Percentiles rank a stretch among this genome's conserved stretches.
Evolutionary conservation across 1,140 invertebrate species (phyloP).

Genomic region (Samia ricini): DNA sequence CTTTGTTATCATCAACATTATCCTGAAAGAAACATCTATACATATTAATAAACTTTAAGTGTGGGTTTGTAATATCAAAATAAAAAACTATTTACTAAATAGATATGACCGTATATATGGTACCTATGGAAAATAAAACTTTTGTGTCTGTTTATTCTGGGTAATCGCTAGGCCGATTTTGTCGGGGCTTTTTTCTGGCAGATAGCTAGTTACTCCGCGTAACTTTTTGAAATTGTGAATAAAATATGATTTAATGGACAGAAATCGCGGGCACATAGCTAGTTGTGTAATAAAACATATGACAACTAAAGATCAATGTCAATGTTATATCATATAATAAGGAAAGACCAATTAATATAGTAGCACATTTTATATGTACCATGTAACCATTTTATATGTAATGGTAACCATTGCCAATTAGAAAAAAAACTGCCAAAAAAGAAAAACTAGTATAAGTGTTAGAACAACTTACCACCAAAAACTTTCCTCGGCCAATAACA

Average conservation of each 20-base stretch:
- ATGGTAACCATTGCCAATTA: no score
- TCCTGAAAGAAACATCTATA: conserved; percentile 31
- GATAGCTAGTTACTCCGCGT: no score
- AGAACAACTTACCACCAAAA: conserved; percentile 46
- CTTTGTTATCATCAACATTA: conserved; percentile 48
- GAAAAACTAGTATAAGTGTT: background rate
- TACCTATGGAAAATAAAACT: background rate
- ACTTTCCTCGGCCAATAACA: conserved; percentile 53
- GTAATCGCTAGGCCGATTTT: background rate
- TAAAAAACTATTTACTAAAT: background rate
- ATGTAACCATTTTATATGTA: no score
- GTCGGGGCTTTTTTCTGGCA: background rate
- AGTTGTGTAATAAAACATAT: no score
- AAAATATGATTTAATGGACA: no score
- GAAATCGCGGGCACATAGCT: no score
- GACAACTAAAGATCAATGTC: background rate
- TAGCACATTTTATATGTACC: background rate
- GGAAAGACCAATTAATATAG: background rate
- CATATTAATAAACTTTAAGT: background rate
- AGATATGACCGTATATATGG: background rate
- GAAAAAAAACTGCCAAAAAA: background rate
- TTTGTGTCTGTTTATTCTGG: no score
- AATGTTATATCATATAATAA: background rate
- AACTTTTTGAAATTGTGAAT: background rate
- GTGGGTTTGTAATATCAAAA: background rate